phyloP scores from a whole-genome alignment of 2,888 invertebrate species.

The Portevinia maculata region DNA sequence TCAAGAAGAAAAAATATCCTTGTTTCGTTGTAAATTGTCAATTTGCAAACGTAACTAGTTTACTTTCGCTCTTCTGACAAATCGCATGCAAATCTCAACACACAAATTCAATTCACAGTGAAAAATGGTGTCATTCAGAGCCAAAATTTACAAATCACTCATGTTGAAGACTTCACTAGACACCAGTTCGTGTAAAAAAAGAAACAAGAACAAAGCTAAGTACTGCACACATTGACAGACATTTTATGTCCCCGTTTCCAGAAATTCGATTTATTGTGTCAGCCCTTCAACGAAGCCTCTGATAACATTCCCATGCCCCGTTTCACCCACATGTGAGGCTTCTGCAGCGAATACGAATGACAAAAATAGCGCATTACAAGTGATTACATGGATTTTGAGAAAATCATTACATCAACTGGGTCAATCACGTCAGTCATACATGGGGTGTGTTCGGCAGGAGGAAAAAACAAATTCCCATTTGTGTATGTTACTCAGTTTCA shows the following conservation, averaged over 20 bases:
- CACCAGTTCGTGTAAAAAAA: constrained; percentile 1
- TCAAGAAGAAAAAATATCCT: constrained; percentile 37
- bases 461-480: neutral
- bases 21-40: constrained; percentile 59
- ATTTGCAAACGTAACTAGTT: constrained; percentile 68
- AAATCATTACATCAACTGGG: constrained; percentile 72
- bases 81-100: constrained; percentile 53
- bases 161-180: constrained; percentile 45
- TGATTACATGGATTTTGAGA: constrained; percentile 71
- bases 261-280: constrained; percentile 58
- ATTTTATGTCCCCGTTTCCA: constrained; percentile 61
- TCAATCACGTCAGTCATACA: constrained; percentile 55
- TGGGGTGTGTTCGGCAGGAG: constrained; percentile 36
- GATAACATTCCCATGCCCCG: constrained; percentile 7
- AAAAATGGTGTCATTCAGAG: constrained; percentile 69
- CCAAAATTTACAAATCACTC: constrained; percentile 67
- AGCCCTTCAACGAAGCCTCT: constrained; percentile 24
- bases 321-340: neutral
- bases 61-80: constrained; percentile 23
- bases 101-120: constrained; percentile 67
- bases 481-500: constrained; percentile 5
- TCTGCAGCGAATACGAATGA: constrained; percentile 37
- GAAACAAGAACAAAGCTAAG: constrained; percentile 49
- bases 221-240: constrained; percentile 63
- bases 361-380: constrained; percentile 70